Evolutionary conservation across 1,140 invertebrate genomes (phyloP).

Genomic region (Drosophila asahinai): DNA sequence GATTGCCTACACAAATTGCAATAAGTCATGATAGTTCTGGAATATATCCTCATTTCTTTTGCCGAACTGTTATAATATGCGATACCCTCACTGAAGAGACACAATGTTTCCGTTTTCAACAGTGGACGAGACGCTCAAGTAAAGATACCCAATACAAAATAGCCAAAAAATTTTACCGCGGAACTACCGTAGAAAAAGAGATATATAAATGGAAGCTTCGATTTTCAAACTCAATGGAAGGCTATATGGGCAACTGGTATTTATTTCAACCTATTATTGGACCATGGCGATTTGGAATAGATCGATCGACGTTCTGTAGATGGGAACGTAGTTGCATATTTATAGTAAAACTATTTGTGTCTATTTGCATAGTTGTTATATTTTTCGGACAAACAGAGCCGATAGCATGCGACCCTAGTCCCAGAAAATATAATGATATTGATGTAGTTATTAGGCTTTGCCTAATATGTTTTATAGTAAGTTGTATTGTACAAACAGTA

Average conservation of each 20-base stretch:
- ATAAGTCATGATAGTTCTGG: constrained; percentile 37
- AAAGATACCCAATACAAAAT: not conserved
- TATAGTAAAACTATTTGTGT: constrained; percentile 19
- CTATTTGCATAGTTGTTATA: constrained; percentile 20
- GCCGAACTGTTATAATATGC: constrained; percentile 21
- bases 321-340: constrained; percentile 47
- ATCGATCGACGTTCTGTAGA: not conserved
- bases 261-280: constrained; percentile 48
- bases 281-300: constrained; percentile 42
- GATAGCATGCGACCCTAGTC: constrained; percentile 45
- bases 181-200: not conserved
- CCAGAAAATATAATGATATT: constrained; percentile 39
- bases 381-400: constrained; percentile 35
- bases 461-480: constrained; percentile 14
- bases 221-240: constrained; percentile 34
- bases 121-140: constrained; percentile 14
- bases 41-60: constrained; percentile 52
- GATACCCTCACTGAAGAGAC: constrained; percentile 18
- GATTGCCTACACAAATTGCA: constrained; percentile 18
- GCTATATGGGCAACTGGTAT: constrained; percentile 38
- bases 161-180: not conserved
- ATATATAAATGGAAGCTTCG: constrained; percentile 13
- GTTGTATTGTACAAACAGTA: constrained; percentile 1
- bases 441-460: constrained; percentile 12
- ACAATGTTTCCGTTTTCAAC: constrained; percentile 28